Conservation (phyloP, 2,888 invertebrate genomes). For the Matsumyia berberina region DNA sequence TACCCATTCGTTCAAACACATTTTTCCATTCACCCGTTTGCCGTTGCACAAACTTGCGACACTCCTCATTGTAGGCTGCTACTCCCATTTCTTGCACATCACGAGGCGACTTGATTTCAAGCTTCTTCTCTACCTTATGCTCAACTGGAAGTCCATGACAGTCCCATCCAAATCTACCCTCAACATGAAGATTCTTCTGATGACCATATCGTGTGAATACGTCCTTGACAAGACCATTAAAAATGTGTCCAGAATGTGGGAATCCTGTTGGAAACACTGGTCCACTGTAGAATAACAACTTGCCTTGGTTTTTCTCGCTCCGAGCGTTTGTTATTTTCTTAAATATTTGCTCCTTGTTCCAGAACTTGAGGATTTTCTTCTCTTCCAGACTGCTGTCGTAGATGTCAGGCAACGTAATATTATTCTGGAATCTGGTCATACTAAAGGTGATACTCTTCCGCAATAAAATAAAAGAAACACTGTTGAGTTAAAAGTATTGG, state of each 20-base stretch:
- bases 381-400: constrained; percentile 86
- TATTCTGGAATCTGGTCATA: too few relatives aligned
- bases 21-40: constrained; percentile 95
- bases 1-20: constrained; percentile 93
- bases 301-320: neutral
- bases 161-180: constrained; percentile 97
- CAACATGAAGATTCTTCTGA: constrained; percentile 86
- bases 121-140: constrained; percentile 92
- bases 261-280: too few relatives aligned
- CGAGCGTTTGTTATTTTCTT: constrained; percentile 88
- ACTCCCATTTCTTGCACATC: constrained; percentile 98
- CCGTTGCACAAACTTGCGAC: constrained; percentile 96
- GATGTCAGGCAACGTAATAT: constrained; percentile 42
- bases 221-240: too few relatives aligned
- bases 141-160: constrained; percentile 98
- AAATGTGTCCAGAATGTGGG: too few relatives aligned
- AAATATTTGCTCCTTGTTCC: constrained; percentile 95
- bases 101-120: constrained; percentile 95
- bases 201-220: too few relatives aligned
- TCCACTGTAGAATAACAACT: too few relatives aligned
- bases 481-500: too few relatives aligned
- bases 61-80: constrained; percentile 95
- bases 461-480: too few relatives aligned
- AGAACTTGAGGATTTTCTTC: constrained; percentile 90
- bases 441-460: too few relatives aligned